Base-by-base conservation (phyloP, 2,888 invertebrate genomes). In the Alviniconcha strummeri region DNA sequence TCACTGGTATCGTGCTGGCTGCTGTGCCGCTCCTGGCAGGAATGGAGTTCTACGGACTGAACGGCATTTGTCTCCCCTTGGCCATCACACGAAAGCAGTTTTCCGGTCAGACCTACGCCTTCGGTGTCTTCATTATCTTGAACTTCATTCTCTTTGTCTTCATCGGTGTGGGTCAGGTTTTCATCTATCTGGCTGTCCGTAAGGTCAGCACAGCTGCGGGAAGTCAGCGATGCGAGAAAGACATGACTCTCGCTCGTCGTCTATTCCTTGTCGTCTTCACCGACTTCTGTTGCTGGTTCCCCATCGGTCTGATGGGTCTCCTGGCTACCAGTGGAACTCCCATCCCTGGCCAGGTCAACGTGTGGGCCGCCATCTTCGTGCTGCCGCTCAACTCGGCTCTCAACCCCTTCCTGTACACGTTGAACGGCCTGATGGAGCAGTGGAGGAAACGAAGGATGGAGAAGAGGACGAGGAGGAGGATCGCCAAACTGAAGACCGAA, bases 301-400 rank as follows among this genome's bases (percentile, higher is more conserved):
- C 78, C 8, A 52, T 79, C n/a, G n/a, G n/a, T n/a, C n/a, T n/a
- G n/a, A n/a, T n/a, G n/a, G n/a, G n/a, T n/a, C n/a, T n/a, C n/a
- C 81, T 84, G 11, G 85, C 85, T 36, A 13, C 80, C 11, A 19
- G 72, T 54, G 85, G 83, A 15, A 78, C 52, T 7, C 82, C 84
- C 6, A 83, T 85, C 11, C 83, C 84, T n/a, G 85, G 85, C 11
- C 77, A 83, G 55, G 76, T 85, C 77, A 84, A 85, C 80, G 74
- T 84, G 19, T 82, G 82, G 17, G 77, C 85, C 8, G 75, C 84
- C 11, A 83, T 95, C 52, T 95, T 95, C 87, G 93, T 95, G 0
- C 90, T 95, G 57, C 95, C 95, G 0, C 90, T 95, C 69, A 95
- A 95, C 89, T 94, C 94, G 0, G 95, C 95, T 19, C 91, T 95